Evolutionary conservation across 37 sponge, comb jelly and placozoan species (phyloP).

Genomic region (Aplysina aerophoba): DNA sequence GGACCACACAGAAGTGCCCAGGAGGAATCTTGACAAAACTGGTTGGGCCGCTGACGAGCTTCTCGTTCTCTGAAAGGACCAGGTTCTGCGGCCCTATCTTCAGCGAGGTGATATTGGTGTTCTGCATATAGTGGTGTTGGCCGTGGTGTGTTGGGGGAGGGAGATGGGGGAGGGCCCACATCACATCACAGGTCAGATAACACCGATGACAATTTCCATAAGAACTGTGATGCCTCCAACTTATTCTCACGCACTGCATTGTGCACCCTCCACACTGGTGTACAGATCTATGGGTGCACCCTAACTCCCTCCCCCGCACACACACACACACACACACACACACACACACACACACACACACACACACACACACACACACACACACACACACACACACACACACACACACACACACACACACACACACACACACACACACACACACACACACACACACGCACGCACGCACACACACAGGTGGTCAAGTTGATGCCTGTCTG

Average conservation of each 20-base stretch:
- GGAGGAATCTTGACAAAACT: slow-evolving; percentile 83
- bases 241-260: no score
- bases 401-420: slow-evolving; percentile 25
- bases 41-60: slow-evolving; percentile 69
- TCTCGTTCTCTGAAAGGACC: slow-evolving; percentile 82
- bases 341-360: background rate
- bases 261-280: no score
- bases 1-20: slow-evolving; percentile 74
- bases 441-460: slow-evolving; percentile 21
- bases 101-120: slow-evolving; percentile 80
- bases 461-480: slow-evolving; percentile 7
- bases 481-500: background rate
- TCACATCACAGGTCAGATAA: no score
- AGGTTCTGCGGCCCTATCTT: slow-evolving; percentile 87
- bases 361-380: slow-evolving; percentile 24
- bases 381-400: slow-evolving; percentile 27
- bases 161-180: background rate
- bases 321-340: background rate
- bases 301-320: no score
- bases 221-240: no score
- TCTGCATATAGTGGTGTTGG: slow-evolving; percentile 33
- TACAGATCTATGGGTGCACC: no score
- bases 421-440: slow-evolving; percentile 22
- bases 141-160: background rate
- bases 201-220: no score